phyloP scores from a whole-genome alignment of 2,888 invertebrate genomes.

The Lysandra coridon region DNA sequence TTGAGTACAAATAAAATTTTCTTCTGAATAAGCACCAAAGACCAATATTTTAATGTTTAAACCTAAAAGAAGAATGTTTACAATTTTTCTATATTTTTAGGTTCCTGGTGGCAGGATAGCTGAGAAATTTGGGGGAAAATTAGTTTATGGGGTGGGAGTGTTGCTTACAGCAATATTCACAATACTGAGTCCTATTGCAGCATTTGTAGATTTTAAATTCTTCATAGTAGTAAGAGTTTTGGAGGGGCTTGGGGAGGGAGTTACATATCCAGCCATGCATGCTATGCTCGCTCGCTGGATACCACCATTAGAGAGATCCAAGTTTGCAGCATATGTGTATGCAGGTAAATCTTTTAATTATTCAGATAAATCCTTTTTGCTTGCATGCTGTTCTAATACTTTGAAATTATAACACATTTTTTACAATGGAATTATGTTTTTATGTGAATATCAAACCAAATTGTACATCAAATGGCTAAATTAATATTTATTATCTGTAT shows the following conservation, averaged over 20 bases:
- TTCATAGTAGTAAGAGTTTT: conserved; percentile 88
- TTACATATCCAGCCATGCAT: conserved; percentile 97
- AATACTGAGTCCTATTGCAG: conserved; percentile 90
- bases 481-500: neutral
- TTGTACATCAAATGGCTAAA: neutral
- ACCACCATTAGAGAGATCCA: conserved; percentile 93
- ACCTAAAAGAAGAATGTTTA: neutral
- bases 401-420: no score
- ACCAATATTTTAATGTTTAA: no score
- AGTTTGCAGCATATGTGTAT: conserved; percentile 93
- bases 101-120: conserved; percentile 90
- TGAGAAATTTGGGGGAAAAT: conserved; percentile 92
- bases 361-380: neutral
- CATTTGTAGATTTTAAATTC: conserved; percentile 82
- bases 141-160: conserved; percentile 90
- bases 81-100: conserved; percentile 44
- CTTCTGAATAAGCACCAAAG: no score
- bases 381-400: no score
- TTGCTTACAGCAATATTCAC: conserved; percentile 91
- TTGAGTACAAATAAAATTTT: no score
- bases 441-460: neutral
- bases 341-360: conserved; percentile 78
- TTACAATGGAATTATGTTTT: no score
- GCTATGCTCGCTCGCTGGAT: conserved; percentile 96
- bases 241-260: conserved; percentile 93